A percentile compares a stretch with the other conserved stretches of the same genome.
These are phyloP conservation scores for Galemys pyrenaicus DNA, from an alignment of 2,113 vertebrate species.

Conservation along the genomic window DNA sequence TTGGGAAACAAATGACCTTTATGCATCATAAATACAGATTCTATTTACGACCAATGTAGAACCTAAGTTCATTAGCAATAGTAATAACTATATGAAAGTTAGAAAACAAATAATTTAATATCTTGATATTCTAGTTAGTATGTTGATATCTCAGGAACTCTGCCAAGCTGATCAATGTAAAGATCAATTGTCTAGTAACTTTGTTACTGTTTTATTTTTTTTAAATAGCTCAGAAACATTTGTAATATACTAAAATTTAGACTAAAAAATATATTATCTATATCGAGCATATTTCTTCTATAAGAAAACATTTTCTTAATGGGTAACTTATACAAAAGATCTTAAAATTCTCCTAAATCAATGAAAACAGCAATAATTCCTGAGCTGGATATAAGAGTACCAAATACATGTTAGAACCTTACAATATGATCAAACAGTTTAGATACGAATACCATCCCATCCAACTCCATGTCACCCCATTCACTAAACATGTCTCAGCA, in stretches of 20 bases:
- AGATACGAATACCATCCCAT: background rate
- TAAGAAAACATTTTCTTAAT: background rate
- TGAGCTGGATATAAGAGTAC: background rate
- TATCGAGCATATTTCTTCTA: conserved; percentile 4
- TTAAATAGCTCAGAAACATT: background rate
- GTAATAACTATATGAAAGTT: conserved; percentile 26
- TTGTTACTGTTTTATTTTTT: conserved; percentile 44
- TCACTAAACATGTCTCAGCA: background rate
- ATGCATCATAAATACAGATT: background rate
- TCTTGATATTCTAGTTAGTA: conserved; percentile 59
- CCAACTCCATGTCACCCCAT: background rate
- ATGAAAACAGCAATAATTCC: background rate
- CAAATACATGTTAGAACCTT: background rate
- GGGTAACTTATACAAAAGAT: background rate
- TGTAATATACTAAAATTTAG: conserved; percentile 36
- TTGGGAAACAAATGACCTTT: background rate
- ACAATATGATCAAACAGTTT: background rate
- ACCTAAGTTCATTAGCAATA: background rate
- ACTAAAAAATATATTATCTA: conserved; percentile 42
- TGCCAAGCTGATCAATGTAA: conserved; percentile 54
- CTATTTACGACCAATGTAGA: background rate
- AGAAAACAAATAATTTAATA: conserved; percentile 65
- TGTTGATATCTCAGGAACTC: conserved; percentile 52
- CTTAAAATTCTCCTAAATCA: conserved; percentile 39
- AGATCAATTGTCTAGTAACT: conserved; percentile 58